Conservation (phyloP, 2,113 vertebrate species). For the Lepidothrix coronata region DNA sequence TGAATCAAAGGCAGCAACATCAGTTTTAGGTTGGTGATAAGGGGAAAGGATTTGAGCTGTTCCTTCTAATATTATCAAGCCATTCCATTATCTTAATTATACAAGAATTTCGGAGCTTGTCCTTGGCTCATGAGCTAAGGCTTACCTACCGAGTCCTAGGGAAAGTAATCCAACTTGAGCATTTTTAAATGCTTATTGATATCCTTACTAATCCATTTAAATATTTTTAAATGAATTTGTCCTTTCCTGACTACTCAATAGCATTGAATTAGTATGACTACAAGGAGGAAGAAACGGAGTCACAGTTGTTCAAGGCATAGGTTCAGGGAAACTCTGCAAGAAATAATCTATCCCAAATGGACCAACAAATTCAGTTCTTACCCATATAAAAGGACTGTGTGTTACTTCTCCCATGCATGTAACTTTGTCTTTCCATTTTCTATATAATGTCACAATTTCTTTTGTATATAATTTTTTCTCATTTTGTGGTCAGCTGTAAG, state of each 20-base stretch:
- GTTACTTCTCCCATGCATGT: neutral
- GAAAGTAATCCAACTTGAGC: neutral
- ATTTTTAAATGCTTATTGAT: neutral
- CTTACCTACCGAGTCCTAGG: neutral
- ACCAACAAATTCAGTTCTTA: neutral
- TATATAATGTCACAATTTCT: neutral
- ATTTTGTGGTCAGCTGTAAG: neutral
- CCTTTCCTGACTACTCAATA: neutral
- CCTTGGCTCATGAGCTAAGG: neutral
- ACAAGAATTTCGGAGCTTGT: neutral
- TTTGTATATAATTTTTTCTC: neutral
- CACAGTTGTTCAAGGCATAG: neutral
- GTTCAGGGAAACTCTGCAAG: neutral
- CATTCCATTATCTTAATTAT: neutral
- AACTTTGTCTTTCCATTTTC: neutral
- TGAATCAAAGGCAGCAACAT: neutral
- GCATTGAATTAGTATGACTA: neutral
- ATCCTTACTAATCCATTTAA: neutral
- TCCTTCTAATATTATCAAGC: neutral
- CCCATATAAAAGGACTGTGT: neutral
- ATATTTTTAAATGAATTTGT: neutral
- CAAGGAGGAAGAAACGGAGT: neutral
- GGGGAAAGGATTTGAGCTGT: neutral
- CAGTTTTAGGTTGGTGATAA: neutral
- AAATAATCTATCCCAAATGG: neutral